Evolutionary conservation across 2,797 vertebrate species (phyloP).

Genomic region (Psittacula echo): DNA sequence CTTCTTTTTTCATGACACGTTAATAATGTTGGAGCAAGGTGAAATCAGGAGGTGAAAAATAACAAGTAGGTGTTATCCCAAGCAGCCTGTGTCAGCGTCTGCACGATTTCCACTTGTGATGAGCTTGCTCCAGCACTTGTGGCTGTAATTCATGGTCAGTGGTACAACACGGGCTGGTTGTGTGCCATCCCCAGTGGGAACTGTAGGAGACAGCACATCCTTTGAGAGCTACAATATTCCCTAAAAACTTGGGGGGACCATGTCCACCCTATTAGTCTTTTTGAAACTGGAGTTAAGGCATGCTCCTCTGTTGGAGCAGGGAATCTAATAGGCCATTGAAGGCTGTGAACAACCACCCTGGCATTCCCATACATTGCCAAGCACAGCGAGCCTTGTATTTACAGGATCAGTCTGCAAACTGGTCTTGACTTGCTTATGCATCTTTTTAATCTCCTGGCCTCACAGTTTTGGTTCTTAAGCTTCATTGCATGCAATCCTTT

Average conservation of each 20-base stretch:
- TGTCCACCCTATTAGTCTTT: background rate
- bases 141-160: background rate
- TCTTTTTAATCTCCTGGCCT: background rate
- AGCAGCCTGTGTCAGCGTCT: background rate
- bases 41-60: background rate
- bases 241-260: background rate
- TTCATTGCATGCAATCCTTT: background rate
- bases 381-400: background rate
- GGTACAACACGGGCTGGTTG: background rate
- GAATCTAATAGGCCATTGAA: background rate
- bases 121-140: background rate
- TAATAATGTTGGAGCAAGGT: background rate
- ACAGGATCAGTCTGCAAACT: background rate
- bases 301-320: background rate
- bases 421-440: background rate
- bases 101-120: slow-evolving; percentile 11
- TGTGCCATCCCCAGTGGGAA: background rate
- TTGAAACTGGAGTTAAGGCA: background rate
- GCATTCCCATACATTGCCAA: background rate
- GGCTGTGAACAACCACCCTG: background rate
- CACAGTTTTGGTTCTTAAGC: background rate
- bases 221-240: background rate
- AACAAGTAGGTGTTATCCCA: background rate
- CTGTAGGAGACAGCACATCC: background rate
- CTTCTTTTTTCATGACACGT: background rate